Base-by-base conservation (phyloP, 2,888 invertebrate species). In the Linnaemya tessellans region DNA sequence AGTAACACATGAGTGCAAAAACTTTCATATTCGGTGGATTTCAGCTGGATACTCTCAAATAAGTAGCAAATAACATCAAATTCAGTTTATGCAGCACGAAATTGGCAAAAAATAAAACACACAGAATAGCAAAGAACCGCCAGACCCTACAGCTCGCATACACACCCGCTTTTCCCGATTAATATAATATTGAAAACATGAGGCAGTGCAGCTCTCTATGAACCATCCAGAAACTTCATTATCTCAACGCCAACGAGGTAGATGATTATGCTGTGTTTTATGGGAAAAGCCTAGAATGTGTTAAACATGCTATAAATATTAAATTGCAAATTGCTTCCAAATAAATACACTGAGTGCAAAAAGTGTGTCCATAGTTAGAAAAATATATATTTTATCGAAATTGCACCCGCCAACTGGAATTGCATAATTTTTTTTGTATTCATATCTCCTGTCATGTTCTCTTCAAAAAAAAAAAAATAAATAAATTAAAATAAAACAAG, bases 1-100 rank as follows among this genome's bases (percentile, higher is more conserved):
- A 75, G 82, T 82, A 71, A 85, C 85, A 85, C 85, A 85, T 85
- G 85, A 85, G 79, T 85, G 85, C 71, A 20, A 81, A 2, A 77
- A 74, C 71, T 77, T 80, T 58, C 75, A 60, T 38, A 18, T 60
- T 41, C 1, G 1, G 8, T 58, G 73, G 20, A 56, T 58, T 74
- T 58, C 68, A 25, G 56, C 73, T 65, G 51, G 9, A 22, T 41
- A 49, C 56, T 46, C 43, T 8, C 51, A 74, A 80, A 75, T 81
- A 74, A 68, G 78, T 70, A 78, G 82, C 51, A 74, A 79, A 68
- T 70, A 79, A 79, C 80, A 75, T 58, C 46, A 70, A 75, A 71
- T 71, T 65, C 38, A 71, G 82, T 82, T 81, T 81, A 81, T 85
- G 79, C 82, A 85, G 80, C 73, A 71, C 75, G 85, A 85, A 80